Conservation (phyloP, 2,113 vertebrate genomes). For the Odocoileus hemionus region DNA sequence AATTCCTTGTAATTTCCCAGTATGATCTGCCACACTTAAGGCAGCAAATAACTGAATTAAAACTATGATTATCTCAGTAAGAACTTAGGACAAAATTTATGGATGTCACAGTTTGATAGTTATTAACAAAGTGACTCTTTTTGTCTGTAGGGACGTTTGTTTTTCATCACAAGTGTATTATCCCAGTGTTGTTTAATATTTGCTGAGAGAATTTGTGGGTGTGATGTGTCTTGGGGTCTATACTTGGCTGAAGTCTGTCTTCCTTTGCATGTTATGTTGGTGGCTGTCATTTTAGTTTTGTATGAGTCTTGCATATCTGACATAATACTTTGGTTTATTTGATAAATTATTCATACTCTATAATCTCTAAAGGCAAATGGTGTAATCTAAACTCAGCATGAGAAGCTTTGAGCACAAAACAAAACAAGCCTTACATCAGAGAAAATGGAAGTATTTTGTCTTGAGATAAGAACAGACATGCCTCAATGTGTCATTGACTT, state of each 20-base stretch:
- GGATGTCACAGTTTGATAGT: neutral
- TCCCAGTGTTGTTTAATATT: neutral
- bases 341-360: slow-evolving; percentile 19
- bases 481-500: neutral
- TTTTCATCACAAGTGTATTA: neutral
- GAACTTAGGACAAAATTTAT: neutral
- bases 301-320: slow-evolving; percentile 1
- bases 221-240: neutral
- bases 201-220: neutral
- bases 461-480: neutral
- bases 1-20: neutral
- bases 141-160: neutral
- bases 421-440: neutral
- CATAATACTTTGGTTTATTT: neutral
- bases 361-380: slow-evolving; percentile 21
- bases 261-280: neutral
- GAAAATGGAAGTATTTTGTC: neutral
- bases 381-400: slow-evolving; percentile 37
- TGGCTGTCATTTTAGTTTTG: slow-evolving; percentile 8
- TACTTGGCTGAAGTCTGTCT: neutral
- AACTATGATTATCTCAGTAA: neutral
- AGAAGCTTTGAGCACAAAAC: neutral
- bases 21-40: neutral
- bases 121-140: neutral
- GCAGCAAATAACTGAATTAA: neutral